Conservation (phyloP, 37 sponge, comb jelly and placozoan genomes). For the Haliclona indistincta region DNA sequence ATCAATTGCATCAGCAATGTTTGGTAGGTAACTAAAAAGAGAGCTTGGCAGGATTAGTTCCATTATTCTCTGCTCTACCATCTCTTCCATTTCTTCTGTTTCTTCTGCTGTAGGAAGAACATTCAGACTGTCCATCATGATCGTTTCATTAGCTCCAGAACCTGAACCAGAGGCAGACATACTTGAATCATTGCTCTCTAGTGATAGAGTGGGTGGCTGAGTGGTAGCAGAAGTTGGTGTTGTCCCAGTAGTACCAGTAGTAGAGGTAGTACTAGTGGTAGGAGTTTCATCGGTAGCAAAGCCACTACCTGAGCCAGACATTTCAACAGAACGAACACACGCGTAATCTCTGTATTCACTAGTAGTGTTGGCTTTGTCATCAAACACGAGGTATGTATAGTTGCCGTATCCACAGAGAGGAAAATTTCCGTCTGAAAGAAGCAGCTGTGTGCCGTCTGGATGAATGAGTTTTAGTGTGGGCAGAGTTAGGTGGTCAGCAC, state of each 20-base stretch:
- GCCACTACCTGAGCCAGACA: neutral
- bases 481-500: slow-evolving; percentile 37
- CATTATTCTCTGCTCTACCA: too few relatives aligned
- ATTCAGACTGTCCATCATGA: neutral
- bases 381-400: slow-evolving; percentile 81
- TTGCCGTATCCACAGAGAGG: slow-evolving; percentile 76
- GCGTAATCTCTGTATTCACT: slow-evolving; percentile 34
- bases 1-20: slow-evolving; percentile 23
- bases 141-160: slow-evolving; percentile 9
- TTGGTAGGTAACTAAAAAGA: neutral
- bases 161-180: slow-evolving; percentile 11
- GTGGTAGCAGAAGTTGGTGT: neutral
- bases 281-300: neutral
- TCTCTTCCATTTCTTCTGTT: too few relatives aligned
- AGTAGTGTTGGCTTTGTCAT: slow-evolving; percentile 42
- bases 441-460: slow-evolving; percentile 81
- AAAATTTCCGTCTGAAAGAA: slow-evolving; percentile 37
- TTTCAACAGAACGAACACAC: neutral
- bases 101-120: neutral
- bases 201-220: neutral
- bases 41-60: too few relatives aligned
- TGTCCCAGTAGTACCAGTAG: slow-evolving; percentile 12
- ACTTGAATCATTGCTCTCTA: neutral
- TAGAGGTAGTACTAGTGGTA: neutral
- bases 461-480: slow-evolving; percentile 77